These are phyloP conservation scores for Philhelius pedissequus DNA, from an alignment of 2,888 invertebrate genomes.

Conservation along the genomic window DNA sequence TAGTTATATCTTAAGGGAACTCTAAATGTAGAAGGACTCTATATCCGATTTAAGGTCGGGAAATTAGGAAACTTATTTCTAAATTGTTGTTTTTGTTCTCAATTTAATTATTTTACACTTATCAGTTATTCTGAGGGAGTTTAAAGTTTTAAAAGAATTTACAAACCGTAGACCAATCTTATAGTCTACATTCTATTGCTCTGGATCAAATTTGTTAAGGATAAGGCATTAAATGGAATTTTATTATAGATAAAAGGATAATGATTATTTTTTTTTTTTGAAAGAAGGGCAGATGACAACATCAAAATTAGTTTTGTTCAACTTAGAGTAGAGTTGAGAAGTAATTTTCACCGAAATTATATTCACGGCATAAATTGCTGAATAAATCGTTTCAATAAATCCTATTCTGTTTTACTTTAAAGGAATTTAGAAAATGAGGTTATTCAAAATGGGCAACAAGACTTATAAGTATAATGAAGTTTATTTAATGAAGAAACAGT, in stretches of 20 bases:
- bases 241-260: background rate
- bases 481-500: too few relatives aligned
- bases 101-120: background rate
- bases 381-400: too few relatives aligned
- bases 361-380: too few relatives aligned
- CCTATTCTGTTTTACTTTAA: too few relatives aligned
- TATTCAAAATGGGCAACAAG: too few relatives aligned
- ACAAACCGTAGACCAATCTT: background rate
- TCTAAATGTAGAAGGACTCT: constrained; percentile 33
- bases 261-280: background rate
- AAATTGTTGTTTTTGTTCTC: background rate
- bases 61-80: constrained; percentile 49
- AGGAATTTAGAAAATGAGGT: too few relatives aligned
- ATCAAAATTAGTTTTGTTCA: background rate
- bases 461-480: too few relatives aligned
- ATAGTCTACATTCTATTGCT: background rate
- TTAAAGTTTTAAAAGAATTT: background rate
- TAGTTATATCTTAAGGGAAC: background rate
- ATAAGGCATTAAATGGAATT: background rate
- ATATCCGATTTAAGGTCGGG: constrained; percentile 45
- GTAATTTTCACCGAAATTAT: background rate
- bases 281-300: background rate
- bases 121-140: constrained; percentile 4
- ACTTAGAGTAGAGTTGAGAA: background rate
- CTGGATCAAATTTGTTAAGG: background rate